Base-by-base conservation (phyloP, 2,888 invertebrate genomes). In the Pycnomerus fuliginosus region DNA sequence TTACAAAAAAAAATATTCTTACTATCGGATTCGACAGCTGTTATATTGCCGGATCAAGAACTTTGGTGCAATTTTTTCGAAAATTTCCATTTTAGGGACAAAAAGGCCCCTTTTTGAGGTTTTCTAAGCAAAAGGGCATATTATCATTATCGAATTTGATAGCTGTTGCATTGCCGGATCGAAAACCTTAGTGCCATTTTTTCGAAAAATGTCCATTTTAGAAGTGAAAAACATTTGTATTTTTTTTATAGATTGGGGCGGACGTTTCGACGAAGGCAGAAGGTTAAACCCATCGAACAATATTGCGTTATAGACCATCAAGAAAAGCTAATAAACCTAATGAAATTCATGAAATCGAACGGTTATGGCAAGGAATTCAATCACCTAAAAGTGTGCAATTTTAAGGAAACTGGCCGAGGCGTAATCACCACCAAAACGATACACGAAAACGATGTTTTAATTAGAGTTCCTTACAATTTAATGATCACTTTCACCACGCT, bases 391-490 rank as follows among this genome's bases (percentile, higher is more conserved):
- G 70, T 82, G n/a, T 75, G 78, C 3, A 60, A 75, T 41, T 90
- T 87, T 68, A 52, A 74, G 15, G 64, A 72, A 5, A 89, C 88
- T 3, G 90, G 90, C 4, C 78, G 91, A 40, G 92, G 92, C 13
- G 73, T 92, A 14, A 76, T 80, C 58, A 80, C 87, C 0, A 80
- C 77, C 58, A 74, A 69, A 53, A 69, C 67, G 25, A 74, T 87
- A 20, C 56, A 61, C 4, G 60, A 74, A 14, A 80, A 81, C 33
- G 82, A 84, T 56, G 73, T 76, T 52, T 67, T 85, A 7, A 78
- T 85, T 44, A 76, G 75, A 53, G 62, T 85, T 42, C 85, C 85
- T 1, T 64, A 79, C 15, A 71, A 77, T 55, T 67, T 79, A 44
- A 76, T 85, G 34, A 77, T 85, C 31, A 82, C 60, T 1, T 62